Percentiles rank a stretch among this genome's conserved stretches.
These are phyloP conservation scores for Iguana delicatissima DNA, from an alignment of 2,797 vertebrate genomes.

Conservation along the genomic window DNA sequence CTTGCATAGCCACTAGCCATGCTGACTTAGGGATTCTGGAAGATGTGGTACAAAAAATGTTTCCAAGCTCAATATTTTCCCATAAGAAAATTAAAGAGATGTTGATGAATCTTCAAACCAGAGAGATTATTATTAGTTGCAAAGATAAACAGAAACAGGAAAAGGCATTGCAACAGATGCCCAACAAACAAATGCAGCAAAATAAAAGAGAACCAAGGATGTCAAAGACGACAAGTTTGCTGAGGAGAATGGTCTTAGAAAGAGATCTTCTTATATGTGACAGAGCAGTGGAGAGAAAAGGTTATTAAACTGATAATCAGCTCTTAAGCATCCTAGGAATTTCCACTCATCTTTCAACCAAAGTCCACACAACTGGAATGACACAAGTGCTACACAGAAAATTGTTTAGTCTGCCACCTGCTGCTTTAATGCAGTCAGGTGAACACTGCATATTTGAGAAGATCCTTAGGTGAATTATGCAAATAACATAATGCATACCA, in stretches of 20 bases:
- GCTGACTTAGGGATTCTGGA: not conserved
- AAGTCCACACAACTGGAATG: not conserved
- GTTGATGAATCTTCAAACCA: not conserved
- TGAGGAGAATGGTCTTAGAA: not conserved
- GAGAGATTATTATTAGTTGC: not conserved
- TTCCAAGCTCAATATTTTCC: not conserved
- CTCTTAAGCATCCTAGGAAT: not conserved
- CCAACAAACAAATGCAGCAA: not conserved
- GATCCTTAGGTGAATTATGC: slow-evolving; percentile 15
- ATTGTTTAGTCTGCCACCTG: not conserved
- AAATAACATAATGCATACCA: not conserved
- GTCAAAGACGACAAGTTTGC: not conserved
- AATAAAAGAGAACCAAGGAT: not conserved
- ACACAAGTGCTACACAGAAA: not conserved
- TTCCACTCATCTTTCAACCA: not conserved
- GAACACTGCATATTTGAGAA: not conserved
- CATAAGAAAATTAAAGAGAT: not conserved
- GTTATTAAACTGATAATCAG: not conserved
- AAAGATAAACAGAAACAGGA: not conserved
- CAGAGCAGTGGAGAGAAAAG: not conserved
- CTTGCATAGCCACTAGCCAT: not conserved
- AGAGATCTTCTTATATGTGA: not conserved
- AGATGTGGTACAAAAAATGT: not conserved
- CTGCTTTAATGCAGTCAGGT: not conserved
- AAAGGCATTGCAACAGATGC: not conserved